Conservation (phyloP, 2,113 vertebrate genomes). For the Melanostigma gelatinosum region DNA sequence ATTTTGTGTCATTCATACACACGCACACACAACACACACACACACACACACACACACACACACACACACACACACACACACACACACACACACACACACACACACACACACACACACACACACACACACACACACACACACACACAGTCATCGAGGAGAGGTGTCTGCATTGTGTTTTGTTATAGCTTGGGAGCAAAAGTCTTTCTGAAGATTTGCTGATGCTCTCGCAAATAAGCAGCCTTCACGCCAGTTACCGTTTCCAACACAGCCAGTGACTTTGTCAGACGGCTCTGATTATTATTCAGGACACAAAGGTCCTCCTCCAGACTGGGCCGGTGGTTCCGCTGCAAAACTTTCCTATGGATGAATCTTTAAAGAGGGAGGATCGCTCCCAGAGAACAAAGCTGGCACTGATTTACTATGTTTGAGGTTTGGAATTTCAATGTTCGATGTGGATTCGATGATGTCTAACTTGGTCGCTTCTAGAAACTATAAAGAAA, state of each 20-base stretch:
- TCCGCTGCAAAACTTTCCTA: background rate
- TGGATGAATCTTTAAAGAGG: background rate
- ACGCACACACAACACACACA: too few relatives aligned
- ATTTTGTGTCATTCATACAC: background rate
- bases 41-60: too few relatives aligned
- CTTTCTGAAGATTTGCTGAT: background rate
- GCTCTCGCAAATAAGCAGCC: conserved; percentile 2
- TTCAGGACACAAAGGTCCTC: conserved; percentile 8
- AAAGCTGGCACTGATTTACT: background rate
- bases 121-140: too few relatives aligned
- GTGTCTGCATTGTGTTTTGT: background rate
- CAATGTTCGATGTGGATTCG: background rate
- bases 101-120: too few relatives aligned
- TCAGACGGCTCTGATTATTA: background rate
- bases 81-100: too few relatives aligned
- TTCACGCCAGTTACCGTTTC: background rate
- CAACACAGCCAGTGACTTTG: background rate
- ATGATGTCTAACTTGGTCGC: background rate
- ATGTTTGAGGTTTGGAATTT: background rate
- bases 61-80: too few relatives aligned
- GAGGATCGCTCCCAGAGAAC: background rate
- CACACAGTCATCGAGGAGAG: background rate
- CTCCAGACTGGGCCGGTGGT: background rate
- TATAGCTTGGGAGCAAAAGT: background rate
- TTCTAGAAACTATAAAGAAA: background rate